phyloP scores from a whole-genome alignment of 2,113 vertebrate species.

The Laterallus jamaicensis region DNA sequence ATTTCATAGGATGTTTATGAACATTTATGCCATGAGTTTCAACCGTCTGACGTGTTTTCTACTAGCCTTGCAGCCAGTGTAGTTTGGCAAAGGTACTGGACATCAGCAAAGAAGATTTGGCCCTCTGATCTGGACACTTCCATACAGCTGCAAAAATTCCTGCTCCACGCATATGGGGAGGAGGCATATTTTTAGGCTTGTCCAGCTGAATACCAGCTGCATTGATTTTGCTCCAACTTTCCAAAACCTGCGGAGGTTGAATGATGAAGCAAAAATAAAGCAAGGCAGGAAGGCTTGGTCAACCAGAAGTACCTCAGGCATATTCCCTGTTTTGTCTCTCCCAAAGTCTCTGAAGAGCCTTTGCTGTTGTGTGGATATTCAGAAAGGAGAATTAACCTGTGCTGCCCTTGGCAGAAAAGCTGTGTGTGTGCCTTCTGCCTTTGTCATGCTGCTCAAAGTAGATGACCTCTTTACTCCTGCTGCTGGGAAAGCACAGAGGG shows the following conservation, averaged over 20 bases:
- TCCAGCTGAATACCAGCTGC: constrained; percentile 29
- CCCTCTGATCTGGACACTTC: not conserved
- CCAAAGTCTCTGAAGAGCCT: not conserved
- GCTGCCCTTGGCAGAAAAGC: not conserved
- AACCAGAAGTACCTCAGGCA: not conserved
- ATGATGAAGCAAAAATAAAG: constrained; percentile 23
- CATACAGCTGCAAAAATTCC: not conserved
- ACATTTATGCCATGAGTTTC: not conserved
- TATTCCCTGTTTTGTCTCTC: not conserved
- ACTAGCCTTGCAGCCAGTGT: not conserved
- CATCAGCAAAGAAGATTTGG: not conserved
- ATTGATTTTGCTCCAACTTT: constrained; percentile 5
- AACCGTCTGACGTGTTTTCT: not conserved
- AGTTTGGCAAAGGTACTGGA: not conserved
- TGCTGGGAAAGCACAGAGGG: not conserved
- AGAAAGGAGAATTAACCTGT: not conserved
- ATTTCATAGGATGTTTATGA: not conserved
- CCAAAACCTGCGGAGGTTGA: not conserved
- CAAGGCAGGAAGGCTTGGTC: not conserved
- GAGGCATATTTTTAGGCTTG: constrained; percentile 7
- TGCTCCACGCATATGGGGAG: not conserved
- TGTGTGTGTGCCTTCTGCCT: not conserved
- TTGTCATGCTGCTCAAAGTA: not conserved
- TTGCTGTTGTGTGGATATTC: not conserved
- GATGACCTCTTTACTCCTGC: rapidly evolving